Conservation (phyloP, 2,113 vertebrate species). For the Microtus pennsylvanicus region DNA sequence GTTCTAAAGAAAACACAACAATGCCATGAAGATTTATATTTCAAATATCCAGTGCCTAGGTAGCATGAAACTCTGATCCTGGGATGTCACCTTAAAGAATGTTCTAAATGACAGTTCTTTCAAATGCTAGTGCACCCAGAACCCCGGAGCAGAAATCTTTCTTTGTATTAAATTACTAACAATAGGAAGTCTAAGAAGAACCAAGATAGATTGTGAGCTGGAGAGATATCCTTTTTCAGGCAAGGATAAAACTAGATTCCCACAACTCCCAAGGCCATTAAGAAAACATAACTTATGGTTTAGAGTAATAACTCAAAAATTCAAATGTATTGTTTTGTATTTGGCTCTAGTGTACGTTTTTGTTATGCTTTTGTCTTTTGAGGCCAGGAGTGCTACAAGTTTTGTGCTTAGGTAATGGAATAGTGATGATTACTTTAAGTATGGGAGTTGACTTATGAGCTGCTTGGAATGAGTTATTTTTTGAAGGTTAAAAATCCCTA, state of each 20-base stretch:
- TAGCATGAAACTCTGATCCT: constrained; percentile 18
- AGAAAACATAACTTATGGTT: constrained; percentile 30
- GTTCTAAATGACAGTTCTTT: constrained; percentile 44
- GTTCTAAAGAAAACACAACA: constrained; percentile 56
- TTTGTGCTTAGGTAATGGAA: background rate
- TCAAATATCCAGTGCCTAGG: constrained; percentile 50
- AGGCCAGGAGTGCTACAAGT: background rate
- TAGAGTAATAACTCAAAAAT: constrained; percentile 22
- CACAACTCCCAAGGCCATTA: background rate
- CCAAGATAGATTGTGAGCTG: background rate
- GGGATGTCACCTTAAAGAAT: background rate
- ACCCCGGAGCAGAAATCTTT: constrained; percentile 37
- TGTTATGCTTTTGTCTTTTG: background rate
- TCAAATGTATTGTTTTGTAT: background rate
- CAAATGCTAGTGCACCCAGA: constrained; percentile 26
- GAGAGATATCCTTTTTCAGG: background rate
- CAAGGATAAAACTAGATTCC: background rate
- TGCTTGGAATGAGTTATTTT: constrained; percentile 17
- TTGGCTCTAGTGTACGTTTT: background rate
- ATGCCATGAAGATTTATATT: constrained; percentile 67
- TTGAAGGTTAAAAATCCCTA: constrained; percentile 41
- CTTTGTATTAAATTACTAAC: constrained; percentile 51
- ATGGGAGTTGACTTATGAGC: background rate
- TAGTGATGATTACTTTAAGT: background rate
- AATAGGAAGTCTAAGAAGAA: constrained; percentile 37